Evolutionary conservation across 1,140 invertebrate genomes (phyloP).

Genomic region (Varroa destructor): DNA sequence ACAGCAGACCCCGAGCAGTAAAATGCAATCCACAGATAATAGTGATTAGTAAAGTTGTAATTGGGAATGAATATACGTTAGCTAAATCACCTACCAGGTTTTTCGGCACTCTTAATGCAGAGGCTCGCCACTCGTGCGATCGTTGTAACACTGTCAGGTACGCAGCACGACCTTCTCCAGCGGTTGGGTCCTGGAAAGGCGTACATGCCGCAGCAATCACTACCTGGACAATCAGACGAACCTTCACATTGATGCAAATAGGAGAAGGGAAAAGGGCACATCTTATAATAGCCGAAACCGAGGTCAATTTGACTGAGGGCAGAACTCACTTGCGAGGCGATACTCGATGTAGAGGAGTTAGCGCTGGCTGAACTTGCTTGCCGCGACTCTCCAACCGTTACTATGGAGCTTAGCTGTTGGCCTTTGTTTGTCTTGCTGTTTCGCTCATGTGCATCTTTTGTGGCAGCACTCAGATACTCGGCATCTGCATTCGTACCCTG

Average conservation of each 20-base stretch:
- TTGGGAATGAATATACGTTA: neutral
- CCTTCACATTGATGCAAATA: slow-evolving; percentile 22
- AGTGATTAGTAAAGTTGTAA: too few relatives aligned
- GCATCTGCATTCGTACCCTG: slow-evolving; percentile 8
- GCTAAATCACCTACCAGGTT: neutral
- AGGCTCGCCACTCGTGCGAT: slow-evolving; percentile 11
- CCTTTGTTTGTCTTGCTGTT: too few relatives aligned
- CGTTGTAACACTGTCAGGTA: slow-evolving; percentile 16
- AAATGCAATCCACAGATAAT: too few relatives aligned
- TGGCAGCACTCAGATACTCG: slow-evolving; percentile 22
- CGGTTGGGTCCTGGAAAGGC: slow-evolving; percentile 23
- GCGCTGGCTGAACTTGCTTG: neutral
- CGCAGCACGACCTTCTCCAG: slow-evolving; percentile 24
- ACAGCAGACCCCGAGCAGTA: too few relatives aligned
- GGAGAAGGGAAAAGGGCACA: slow-evolving; percentile 23
- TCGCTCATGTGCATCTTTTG: neutral
- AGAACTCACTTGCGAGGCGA: slow-evolving; percentile 6
- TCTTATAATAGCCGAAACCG: slow-evolving; percentile 4
- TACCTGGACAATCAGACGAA: slow-evolving; percentile 24
- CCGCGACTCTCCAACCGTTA: neutral
- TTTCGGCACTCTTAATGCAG: slow-evolving; percentile 10
- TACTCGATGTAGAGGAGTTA: neutral
- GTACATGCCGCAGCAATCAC: slow-evolving; percentile 25
- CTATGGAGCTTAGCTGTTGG: too few relatives aligned
- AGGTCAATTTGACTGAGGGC: slow-evolving; percentile 17